Evolutionary conservation across 2,113 vertebrate genomes (phyloP).

Genomic region (Hylia prasina): DNA sequence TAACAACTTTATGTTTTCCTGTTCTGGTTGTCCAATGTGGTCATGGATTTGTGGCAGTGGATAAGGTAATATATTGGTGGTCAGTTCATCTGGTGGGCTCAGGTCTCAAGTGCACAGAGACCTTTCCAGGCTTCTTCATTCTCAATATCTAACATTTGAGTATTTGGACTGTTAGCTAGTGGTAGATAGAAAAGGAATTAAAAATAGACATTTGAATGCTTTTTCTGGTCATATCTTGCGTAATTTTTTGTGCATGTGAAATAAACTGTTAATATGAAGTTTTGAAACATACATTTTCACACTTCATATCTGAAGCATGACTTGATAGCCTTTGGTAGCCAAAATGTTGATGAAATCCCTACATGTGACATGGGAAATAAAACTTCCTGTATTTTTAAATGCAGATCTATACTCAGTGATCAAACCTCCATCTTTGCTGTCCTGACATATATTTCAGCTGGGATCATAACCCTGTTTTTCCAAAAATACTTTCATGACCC

Average conservation of each 20-base stretch:
- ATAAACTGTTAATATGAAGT: neutral
- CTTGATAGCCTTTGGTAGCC: neutral
- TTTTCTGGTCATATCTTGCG: neutral
- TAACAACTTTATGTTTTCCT: neutral
- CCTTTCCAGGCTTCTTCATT: neutral
- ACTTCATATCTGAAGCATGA: neutral
- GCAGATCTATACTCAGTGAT: neutral
- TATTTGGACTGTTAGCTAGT: neutral
- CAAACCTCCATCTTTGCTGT: neutral
- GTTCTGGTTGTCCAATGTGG: fast-evolving
- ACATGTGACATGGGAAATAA: neutral
- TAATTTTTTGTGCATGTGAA: neutral
- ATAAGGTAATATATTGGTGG: neutral
- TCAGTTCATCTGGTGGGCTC: neutral
- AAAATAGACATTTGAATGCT: neutral
- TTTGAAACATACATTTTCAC: neutral
- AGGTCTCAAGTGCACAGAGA: neutral
- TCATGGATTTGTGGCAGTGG: neutral
- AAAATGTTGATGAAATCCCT: neutral
- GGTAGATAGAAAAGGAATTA: neutral
- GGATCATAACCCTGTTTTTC: neutral
- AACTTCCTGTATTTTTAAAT: neutral
- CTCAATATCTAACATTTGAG: neutral
- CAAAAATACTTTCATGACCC: neutral
- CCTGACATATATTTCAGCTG: neutral